Base-by-base conservation (phyloP, 2,113 vertebrate species). In the Piaya cayana region DNA sequence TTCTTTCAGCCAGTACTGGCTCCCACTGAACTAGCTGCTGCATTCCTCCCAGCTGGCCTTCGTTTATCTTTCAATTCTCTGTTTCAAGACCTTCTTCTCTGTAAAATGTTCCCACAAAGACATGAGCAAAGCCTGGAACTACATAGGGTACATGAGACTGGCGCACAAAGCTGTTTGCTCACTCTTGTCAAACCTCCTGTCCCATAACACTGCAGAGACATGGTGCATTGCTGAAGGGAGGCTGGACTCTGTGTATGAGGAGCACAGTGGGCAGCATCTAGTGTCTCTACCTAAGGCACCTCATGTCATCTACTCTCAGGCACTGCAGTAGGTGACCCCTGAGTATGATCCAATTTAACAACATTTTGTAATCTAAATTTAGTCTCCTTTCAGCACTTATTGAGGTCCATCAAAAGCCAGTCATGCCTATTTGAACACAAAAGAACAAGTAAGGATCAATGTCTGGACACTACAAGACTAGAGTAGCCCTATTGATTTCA, bases 231-330 rank as follows among this genome's bases (percentile, higher is more conserved):
- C n/a, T 67, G 67, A 22, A 49, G 36, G 29, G 9, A 53, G 27
- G 8, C 3, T 2, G 1, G 55, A 47, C 16, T 64, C 13, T 68
- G 34, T 8, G 17, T 6, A 10, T 7, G 4, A 7, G 19, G 26
- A 59, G 29, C 63, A 60, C 43, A 56, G 37, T 0, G 0, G 29
- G 32, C n/a, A 63, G 43, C 50, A 49, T 20, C 34, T 45, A 21
- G 6, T 50, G 29, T 18, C 58, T 88, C 60, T 86, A 25, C 37
- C 21, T 43, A 11, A 79, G 45, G 22, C 55, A 47, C 5, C 23
- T 22, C 32, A 8, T 30, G 36, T 12, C 43, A 25, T 37, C 20
- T n/a, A 4, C 49, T 42, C 68, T 83, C 69, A 56, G 18, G 19
- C 10, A 43, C 6, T 71, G 64, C 14, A 47, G 25, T 1, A 55